phyloP scores from a whole-genome alignment of 2,113 vertebrate species.

The Piliocolobus tephrosceles region DNA sequence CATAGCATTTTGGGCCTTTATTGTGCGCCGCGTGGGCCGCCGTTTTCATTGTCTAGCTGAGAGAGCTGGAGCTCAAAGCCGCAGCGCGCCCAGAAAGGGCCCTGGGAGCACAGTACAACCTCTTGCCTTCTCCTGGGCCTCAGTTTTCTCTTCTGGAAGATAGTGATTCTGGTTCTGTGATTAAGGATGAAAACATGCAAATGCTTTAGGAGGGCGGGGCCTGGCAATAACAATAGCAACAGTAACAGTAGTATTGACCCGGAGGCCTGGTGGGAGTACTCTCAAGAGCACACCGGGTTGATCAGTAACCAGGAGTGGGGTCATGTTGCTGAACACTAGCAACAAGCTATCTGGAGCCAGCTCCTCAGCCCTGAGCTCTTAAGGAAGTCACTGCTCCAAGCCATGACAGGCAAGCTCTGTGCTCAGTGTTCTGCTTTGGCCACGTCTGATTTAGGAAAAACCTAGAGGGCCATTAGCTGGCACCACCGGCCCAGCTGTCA shows the following conservation, averaged over 20 bases:
- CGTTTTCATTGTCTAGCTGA: not conserved
- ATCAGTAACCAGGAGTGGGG: not conserved
- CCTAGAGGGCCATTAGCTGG: not conserved
- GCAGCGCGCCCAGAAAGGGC: not conserved
- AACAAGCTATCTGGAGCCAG: not conserved
- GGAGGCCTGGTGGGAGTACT: not conserved
- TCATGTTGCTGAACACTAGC: not conserved
- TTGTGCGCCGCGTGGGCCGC: no score
- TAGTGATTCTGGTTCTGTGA: not conserved
- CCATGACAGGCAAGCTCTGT: accelerated
- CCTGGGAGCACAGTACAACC: not conserved
- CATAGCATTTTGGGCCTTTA: not conserved
- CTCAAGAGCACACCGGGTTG: not conserved
- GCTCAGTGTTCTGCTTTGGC: not conserved
- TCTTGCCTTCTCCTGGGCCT: not conserved
- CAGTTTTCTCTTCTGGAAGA: not conserved
- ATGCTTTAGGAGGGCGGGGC: not conserved
- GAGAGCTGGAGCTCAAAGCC: not conserved
- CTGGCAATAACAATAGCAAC: not conserved
- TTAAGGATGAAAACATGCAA: not conserved
- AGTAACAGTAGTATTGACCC: not conserved
- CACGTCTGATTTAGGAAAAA: not conserved
- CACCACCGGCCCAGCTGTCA: not conserved
- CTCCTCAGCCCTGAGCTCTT: not conserved
- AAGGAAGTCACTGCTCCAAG: not conserved